These are phyloP conservation scores for Aselliscus stoliczkanus DNA, from an alignment of 2,797 vertebrate species.

Conservation along the genomic window DNA sequence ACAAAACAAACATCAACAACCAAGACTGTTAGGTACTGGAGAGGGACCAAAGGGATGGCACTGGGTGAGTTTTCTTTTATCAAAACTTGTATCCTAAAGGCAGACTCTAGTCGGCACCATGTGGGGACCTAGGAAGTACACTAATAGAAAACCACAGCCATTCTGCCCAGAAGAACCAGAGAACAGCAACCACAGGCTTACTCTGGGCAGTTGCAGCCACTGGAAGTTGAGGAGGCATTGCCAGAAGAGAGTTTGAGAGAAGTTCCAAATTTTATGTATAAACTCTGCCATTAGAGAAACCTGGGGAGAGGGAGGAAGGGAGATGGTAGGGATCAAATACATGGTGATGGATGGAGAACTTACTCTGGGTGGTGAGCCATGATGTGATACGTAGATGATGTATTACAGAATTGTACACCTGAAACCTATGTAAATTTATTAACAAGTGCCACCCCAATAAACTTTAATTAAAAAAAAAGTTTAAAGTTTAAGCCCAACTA, in stretches of 20 bases:
- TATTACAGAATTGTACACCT: no score
- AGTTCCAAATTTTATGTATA: neutral
- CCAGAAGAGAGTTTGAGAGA: neutral
- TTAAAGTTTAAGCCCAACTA: neutral
- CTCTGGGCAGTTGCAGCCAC: neutral
- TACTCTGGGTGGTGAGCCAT: no score
- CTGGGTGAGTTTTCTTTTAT: neutral
- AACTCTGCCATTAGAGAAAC: neutral
- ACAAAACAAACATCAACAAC: neutral
- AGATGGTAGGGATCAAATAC: no score
- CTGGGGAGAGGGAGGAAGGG: no score
- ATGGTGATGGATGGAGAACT: no score
- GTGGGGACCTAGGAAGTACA: neutral
- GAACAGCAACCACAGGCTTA: neutral
- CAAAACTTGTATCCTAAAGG: neutral
- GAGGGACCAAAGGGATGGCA: neutral
- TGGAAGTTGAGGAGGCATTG: no score
- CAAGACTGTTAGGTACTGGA: neutral
- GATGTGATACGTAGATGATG: no score
- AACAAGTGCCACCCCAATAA: no score
- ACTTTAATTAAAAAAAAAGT: neutral
- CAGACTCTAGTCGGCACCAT: neutral
- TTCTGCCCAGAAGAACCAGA: neutral
- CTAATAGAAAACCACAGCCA: neutral
- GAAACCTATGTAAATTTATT: no score